phyloP scores from a whole-genome alignment of 1,140 invertebrate genomes.

The Phortica variegata region DNA sequence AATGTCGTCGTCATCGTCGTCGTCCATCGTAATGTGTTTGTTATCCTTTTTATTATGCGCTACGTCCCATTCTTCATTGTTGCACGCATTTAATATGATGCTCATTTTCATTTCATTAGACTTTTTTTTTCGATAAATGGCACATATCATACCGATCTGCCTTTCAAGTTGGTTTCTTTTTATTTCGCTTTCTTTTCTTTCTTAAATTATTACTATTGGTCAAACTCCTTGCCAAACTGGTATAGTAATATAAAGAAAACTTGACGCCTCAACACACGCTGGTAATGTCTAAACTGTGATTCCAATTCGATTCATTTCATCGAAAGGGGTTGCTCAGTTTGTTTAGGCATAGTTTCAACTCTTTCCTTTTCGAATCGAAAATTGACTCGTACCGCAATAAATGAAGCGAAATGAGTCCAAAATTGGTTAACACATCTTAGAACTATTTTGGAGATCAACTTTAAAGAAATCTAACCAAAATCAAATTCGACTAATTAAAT shows the following conservation, averaged over 20 bases:
- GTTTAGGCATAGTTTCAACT: too few species aligned
- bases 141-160: too few species aligned
- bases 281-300: not conserved
- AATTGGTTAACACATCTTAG: too few species aligned
- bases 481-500: too few species aligned
- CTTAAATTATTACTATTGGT: constrained; percentile 1
- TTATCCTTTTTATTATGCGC: constrained; percentile 1
- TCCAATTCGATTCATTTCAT: not conserved
- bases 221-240: constrained; percentile 1
- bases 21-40: constrained; percentile 6
- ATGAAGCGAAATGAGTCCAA: too few species aligned
- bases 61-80: constrained; percentile 37
- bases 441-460: too few species aligned
- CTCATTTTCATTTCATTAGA: constrained; percentile 52
- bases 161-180: constrained; percentile 11
- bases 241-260: not conserved
- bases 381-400: too few species aligned
- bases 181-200: not conserved
- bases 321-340: constrained; percentile 15
- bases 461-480: too few species aligned
- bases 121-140: too few species aligned
- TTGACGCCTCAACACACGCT: constrained; percentile 7
- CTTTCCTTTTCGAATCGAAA: too few species aligned
- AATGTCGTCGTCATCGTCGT: not conserved
- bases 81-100: constrained; percentile 51